Conservation (phyloP, 2,113 vertebrate genomes). For the Smithornis capensis region DNA sequence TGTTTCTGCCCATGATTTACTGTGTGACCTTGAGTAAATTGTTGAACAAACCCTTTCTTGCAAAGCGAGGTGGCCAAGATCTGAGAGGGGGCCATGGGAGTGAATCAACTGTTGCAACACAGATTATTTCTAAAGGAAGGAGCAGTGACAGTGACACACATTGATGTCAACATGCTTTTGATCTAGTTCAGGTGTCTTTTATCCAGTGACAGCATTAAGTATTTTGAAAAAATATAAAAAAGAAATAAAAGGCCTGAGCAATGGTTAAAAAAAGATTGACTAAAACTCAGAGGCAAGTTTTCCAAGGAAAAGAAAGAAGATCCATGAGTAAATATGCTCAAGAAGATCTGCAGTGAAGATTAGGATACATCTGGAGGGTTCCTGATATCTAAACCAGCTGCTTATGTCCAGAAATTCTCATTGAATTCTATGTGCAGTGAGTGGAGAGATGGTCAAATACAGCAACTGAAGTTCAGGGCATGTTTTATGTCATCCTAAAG, state of each 20-base stretch:
- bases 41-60: not conserved
- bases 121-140: not conserved
- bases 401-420: not conserved
- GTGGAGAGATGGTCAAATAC: not conserved
- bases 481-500: not conserved
- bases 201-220: not conserved
- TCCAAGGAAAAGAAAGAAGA: not conserved
- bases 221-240: not conserved
- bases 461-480: not conserved
- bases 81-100: not conserved
- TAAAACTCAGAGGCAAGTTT: not conserved
- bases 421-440: not conserved
- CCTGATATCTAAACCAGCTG: not conserved
- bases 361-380: not conserved
- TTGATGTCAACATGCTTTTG: not conserved
- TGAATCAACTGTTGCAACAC: not conserved
- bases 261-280: not conserved
- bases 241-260: not conserved
- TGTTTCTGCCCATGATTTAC: not conserved
- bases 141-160: not conserved
- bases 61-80: not conserved
- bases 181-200: not conserved
- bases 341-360: not conserved
- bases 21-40: not conserved
- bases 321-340: rapidly evolving